Percentiles rank a stretch among this genome's conserved stretches.
These are phyloP conservation scores for Netelia melanura DNA, from an alignment of 2,888 invertebrate genomes.

Conservation along the genomic window DNA sequence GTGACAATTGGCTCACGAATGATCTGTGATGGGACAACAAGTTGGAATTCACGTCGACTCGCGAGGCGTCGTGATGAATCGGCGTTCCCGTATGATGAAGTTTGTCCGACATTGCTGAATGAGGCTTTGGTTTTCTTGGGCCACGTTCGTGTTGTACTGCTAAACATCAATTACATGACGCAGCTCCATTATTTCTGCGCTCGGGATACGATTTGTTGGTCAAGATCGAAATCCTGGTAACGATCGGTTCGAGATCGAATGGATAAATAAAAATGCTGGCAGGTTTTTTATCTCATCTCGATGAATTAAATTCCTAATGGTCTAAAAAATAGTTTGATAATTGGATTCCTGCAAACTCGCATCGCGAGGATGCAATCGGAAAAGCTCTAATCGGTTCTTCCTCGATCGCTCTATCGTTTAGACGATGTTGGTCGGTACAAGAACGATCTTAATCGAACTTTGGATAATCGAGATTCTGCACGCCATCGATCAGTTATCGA, in stretches of 20 bases:
- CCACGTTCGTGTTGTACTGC: conserved; percentile 99
- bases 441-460: too few relatives aligned
- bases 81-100: conserved; percentile 79
- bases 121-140: conserved; percentile 96
- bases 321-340: too few relatives aligned
- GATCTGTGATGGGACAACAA: conserved; percentile 72
- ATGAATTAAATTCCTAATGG: too few relatives aligned
- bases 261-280: too few relatives aligned
- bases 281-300: too few relatives aligned
- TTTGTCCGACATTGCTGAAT: conserved; percentile 83
- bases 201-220: neutral
- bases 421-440: too few relatives aligned
- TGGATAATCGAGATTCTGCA: too few relatives aligned
- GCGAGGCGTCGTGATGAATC: conserved; percentile 78
- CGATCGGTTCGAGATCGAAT: too few relatives aligned
- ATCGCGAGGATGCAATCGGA: conserved; percentile 6
- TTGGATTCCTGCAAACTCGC: too few relatives aligned
- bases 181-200: conserved; percentile 61
- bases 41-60: conserved; percentile 77
- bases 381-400: neutral
- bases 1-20: conserved; percentile 72
- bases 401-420: too few relatives aligned
- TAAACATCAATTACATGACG: conserved; percentile 84
- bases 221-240: neutral
- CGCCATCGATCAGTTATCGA: too few relatives aligned